These are phyloP conservation scores for Agrotis exclamationis DNA, from an alignment of 2,888 invertebrate species.

Conservation along the genomic window DNA sequence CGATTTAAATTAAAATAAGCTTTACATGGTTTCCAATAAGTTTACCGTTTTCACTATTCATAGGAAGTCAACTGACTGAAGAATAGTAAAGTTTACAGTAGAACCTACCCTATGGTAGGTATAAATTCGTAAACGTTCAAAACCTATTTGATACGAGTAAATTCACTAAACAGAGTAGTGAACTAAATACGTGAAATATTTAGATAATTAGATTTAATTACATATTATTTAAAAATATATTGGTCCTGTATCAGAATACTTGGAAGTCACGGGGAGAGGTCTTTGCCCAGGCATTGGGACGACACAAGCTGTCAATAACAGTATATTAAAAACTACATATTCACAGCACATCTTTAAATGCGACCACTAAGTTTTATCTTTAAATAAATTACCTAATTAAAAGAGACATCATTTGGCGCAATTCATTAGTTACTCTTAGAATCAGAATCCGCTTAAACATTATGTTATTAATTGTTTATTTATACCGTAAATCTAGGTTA, in stretches of 20 bases:
- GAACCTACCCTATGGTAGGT: background rate
- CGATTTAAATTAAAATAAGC: background rate
- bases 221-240: no score
- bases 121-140: no score
- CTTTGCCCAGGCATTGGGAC: no score
- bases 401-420: conserved; percentile 3
- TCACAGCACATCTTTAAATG: background rate
- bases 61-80: background rate
- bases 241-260: no score
- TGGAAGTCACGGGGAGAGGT: no score
- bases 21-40: background rate
- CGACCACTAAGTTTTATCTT: background rate
- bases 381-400: conserved; percentile 10
- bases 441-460: conserved; percentile 19
- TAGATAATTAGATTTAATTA: no score
- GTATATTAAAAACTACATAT: background rate
- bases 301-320: background rate
- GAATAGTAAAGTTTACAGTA: background rate
- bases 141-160: background rate
- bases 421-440: conserved; percentile 18
- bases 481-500: conserved; percentile 39
- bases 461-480: conserved; percentile 17
- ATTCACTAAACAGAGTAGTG: background rate
- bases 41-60: background rate
- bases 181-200: background rate